These are phyloP conservation scores for Xerus inauris DNA, from an alignment of 2,113 vertebrate species.

Conservation along the genomic window DNA sequence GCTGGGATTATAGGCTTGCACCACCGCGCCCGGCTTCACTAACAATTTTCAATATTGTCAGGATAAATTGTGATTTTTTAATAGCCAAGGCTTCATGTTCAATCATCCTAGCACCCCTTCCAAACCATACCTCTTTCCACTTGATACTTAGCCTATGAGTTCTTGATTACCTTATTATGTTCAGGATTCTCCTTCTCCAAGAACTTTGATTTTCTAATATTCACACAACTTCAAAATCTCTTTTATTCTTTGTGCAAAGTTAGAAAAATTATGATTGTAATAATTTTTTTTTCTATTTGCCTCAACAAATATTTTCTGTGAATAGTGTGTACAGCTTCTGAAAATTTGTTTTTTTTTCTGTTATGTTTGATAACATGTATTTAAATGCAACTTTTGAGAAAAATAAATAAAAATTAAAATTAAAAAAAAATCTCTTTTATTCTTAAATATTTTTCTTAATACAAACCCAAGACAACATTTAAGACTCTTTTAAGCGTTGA, in stretches of 20 bases:
- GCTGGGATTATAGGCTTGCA: no score
- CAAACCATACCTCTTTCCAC: not conserved
- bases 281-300: no score
- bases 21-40: no score
- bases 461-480: not conserved
- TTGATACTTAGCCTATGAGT: not conserved
- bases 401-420: no score
- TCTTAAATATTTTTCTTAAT: not conserved
- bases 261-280: no score
- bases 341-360: no score
- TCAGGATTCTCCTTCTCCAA: not conserved
- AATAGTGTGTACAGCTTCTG: no score
- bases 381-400: no score
- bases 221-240: not conserved
- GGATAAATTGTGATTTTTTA: not conserved
- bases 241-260: not conserved
- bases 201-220: not conserved
- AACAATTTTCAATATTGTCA: not conserved
- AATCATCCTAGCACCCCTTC: not conserved
- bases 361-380: no score
- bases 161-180: not conserved
- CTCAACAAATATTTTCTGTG: no score
- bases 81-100: not conserved
- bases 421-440: not conserved
- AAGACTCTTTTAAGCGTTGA: not conserved